These are phyloP conservation scores for Toxostoma redivivum DNA, from an alignment of 2,113 vertebrate species.

Conservation along the genomic window DNA sequence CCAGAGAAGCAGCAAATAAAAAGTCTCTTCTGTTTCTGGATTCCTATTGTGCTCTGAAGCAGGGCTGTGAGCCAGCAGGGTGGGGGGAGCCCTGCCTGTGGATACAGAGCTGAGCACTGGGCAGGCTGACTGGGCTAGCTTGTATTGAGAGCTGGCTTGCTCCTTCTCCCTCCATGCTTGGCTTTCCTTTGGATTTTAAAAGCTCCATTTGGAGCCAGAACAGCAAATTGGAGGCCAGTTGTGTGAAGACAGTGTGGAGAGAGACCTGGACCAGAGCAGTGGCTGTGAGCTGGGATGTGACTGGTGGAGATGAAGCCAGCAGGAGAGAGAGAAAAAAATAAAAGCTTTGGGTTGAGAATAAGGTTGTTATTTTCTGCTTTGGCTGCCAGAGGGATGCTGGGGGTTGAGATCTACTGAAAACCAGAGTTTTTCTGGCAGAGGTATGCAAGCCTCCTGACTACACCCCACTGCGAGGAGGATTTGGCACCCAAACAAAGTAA, in stretches of 20 bases:
- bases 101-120: fast-evolving
- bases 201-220: not conserved
- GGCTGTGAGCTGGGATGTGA: not conserved
- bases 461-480: not conserved
- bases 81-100: fast-evolving
- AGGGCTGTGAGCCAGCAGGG: not conserved
- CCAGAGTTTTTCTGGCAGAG: not conserved
- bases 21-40: not conserved
- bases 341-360: not conserved
- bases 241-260: not conserved
- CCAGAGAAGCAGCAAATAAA: constrained; percentile 17
- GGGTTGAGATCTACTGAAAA: not conserved
- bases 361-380: not conserved
- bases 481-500: constrained; percentile 41
- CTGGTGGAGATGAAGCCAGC: not conserved
- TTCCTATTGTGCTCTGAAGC: not conserved
- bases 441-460: not conserved
- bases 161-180: not conserved
- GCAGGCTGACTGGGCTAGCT: not conserved
- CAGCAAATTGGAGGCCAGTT: not conserved
- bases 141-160: not conserved
- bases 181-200: not conserved
- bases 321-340: not conserved
- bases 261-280: not conserved
- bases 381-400: not conserved